Evolutionary conservation across 2,888 invertebrate genomes (phyloP).

Genomic region (Habrosyne pyritoides): DNA sequence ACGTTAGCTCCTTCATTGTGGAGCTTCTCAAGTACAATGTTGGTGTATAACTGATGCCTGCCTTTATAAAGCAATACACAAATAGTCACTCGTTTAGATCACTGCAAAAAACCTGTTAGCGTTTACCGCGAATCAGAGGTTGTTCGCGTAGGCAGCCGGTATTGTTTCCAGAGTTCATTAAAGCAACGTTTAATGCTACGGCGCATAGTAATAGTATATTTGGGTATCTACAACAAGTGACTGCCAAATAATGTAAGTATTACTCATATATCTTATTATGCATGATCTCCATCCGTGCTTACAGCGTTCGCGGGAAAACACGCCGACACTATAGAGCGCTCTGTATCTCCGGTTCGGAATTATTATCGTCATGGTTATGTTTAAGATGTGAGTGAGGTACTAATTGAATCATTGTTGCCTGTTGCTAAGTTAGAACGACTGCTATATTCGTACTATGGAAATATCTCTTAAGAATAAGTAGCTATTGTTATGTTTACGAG

Average conservation of each 20-base stretch:
- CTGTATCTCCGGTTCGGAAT: constrained; percentile 35
- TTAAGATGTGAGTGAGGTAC: constrained; percentile 29
- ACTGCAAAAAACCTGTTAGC: constrained; percentile 74
- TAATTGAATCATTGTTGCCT: constrained; percentile 22
- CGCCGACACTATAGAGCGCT: constrained; percentile 29
- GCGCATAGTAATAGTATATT: constrained; percentile 42
- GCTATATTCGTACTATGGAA: neutral
- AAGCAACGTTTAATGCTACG: constrained; percentile 34
- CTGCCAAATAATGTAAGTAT: constrained; percentile 37
- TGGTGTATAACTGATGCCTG: constrained; percentile 56
- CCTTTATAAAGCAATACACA: constrained; percentile 80
- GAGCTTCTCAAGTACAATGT: constrained; percentile 73
- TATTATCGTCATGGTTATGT: constrained; percentile 27
- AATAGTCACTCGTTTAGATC: constrained; percentile 67
- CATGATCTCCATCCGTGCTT: constrained; percentile 28
- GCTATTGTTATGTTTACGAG: no score
- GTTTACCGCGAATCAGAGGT: constrained; percentile 71
- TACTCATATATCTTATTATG: constrained; percentile 43
- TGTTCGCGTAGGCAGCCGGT: constrained; percentile 60
- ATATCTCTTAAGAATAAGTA: neutral
- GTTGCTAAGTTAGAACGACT: constrained; percentile 13
- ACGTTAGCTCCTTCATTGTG: constrained; percentile 72
- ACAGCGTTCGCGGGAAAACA: constrained; percentile 39
- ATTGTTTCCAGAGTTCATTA: constrained; percentile 60
- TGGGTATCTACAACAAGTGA: constrained; percentile 16